Base-by-base conservation (phyloP, 2,797 vertebrate species). In the Meda fulgida region DNA sequence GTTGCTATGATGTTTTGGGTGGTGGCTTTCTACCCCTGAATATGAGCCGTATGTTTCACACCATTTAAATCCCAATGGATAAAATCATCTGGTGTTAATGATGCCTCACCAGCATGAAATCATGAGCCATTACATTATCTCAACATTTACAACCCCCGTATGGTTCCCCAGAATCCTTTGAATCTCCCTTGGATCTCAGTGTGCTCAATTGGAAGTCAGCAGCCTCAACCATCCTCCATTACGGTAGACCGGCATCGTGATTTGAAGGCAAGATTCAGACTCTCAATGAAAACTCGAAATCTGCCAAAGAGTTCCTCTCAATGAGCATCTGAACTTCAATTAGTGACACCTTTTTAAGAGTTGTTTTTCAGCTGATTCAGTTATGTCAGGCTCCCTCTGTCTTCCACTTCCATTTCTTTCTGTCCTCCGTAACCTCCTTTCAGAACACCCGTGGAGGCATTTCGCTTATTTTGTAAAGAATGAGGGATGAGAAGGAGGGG, bases 101-200 rank as follows among this genome's bases (percentile, higher is more conserved):
- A 78, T 93, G 93, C 0, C 0, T 96, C 85, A 90, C 93, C 0
- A 36, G 95, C 90, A 94, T 95, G 95, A 96, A 91, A 1, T 81
- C 21, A 66, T 65, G 53, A 63, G 26, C 29, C 23, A 40, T 73
- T 43, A 58, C 82, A 65, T 26, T 29, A 34, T 67, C 48, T 55
- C 31, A 84, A 79, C 75, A 60, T 78, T 70, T 60, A 60, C 51
- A 70, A 4, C 76, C 3, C n/a, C 75, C 5, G 0, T n/a, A 58
- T 7, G 36, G 38, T 66, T 66, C 19, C 11, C 5, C 6, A 69
- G 63, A 55, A 76, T 67, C 26, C 75, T 78, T 69, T 70, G 36
- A 78, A 84, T 36, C 36, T 23, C 26, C 13, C n/a, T 43, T 66
- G 19, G 58, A 31, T 69, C 36, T n/a, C 43, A 48, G 16, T 36